Base-by-base conservation (phyloP, 2,113 vertebrate species). In the Leptosomus discolor region DNA sequence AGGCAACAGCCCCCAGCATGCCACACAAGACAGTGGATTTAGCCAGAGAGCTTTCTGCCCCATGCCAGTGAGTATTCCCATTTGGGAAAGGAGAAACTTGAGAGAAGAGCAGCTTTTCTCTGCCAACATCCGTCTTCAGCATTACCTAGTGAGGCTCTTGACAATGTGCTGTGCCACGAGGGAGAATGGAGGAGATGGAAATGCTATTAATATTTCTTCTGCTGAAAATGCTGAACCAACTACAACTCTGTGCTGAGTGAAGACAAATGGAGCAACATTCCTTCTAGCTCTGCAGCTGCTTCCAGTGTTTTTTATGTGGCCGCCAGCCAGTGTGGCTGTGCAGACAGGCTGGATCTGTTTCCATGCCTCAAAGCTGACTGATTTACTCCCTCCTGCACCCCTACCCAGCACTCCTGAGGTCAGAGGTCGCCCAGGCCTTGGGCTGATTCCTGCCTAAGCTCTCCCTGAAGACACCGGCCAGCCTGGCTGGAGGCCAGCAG, bases 231-330 rank as follows among this genome's bases (percentile, higher is more conserved):
- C 95, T 81, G 76, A 87, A 77, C 65, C 39, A 80, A 78, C 58
- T 75, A 17, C 11, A 56, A 43, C n/a, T 54, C 34, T 6, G 5
- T 70, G 53, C 57, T 77, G 60, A 88, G 58, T 8, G 53, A 85
- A 61, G 74, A 80, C 30, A 95, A 94, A 90, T 9, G 39, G 71
- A 96, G 29, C 27, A 61, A 86, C 43, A 5, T 61, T 88, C 86
- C 83, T 87, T 64, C 94, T 85, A 87, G 73, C 83, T 85, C 88
- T 89, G 92, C 92, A 95, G 85, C 92, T 96, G 92, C 84, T 81
- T 77, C 76, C 73, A 84, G 63, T 29, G 45, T n/a, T 80, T 92
- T 56, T 80, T n/a, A 67, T 0, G 15, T 50, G 88, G 65, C 61
- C 0, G 1, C 65, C 69, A 94, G 82, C 82, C 65, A 58, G 65